Percentiles rank a stretch among this genome's conserved stretches.
phyloP scores from a whole-genome alignment of 92 coral and sea anemone genomes.

The Epizoanthus rinbou region DNA sequence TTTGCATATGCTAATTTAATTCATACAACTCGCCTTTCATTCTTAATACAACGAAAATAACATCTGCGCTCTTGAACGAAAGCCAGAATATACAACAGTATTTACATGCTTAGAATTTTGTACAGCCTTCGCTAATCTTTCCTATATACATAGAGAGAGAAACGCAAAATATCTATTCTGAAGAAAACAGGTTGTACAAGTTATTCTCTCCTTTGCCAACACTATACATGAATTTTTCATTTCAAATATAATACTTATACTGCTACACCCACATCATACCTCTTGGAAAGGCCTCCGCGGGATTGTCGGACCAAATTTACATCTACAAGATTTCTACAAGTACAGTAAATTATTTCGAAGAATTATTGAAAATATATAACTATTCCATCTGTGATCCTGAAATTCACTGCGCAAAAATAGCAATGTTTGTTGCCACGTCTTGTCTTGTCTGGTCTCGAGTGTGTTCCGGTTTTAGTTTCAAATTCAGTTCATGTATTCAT shows the following conservation, averaged over 20 bases:
- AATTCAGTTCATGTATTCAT: background rate
- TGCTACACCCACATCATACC: conserved; percentile 24
- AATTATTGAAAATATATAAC: background rate
- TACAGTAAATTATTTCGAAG: conserved; percentile 7
- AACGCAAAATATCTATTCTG: conserved; percentile 6
- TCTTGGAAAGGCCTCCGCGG: background rate
- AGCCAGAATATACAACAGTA: conserved; percentile 32
- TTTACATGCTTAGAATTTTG: conserved; percentile 14
- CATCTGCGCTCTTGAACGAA: conserved; percentile 30
- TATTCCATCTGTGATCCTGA: conserved; percentile 11
- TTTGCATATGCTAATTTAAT: conserved; percentile 39
- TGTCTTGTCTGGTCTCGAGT: background rate
- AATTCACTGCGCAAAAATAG: conserved; percentile 20
- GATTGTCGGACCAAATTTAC: background rate
- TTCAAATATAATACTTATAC: background rate
- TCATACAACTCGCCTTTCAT: conserved; percentile 39
- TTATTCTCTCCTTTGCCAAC: background rate
- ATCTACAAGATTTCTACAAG: background rate
- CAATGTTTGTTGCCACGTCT: background rate
- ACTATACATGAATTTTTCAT: background rate
- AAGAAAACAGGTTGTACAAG: background rate
- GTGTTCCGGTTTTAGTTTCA: background rate
- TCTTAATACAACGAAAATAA: conserved; percentile 27
- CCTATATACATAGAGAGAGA: conserved; percentile 21
- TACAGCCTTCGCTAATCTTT: conserved; percentile 24